Base-by-base conservation (phyloP, 2,888 invertebrate genomes). In the Drosophila meridionalis region DNA sequence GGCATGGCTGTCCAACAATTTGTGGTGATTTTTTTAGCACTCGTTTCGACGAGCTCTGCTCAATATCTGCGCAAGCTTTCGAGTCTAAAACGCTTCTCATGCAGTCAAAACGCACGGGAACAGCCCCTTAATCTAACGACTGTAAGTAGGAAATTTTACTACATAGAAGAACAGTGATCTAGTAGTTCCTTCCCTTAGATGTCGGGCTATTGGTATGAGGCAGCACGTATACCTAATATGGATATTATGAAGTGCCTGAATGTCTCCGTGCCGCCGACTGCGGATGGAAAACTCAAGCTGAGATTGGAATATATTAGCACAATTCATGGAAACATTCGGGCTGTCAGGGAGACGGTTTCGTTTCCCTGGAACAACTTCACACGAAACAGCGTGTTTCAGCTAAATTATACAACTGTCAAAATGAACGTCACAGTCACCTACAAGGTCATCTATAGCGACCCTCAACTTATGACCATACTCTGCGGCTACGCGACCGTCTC, bases 291-390 rank as follows among this genome's bases (percentile, higher is more conserved):
- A 1, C 76, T 78, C 40, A 63, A 55, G 0, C 42, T 86, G 11
- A 8, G 61, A n/a, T 48, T 90, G 53, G 69, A 82, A 26, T 90
- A 83, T 28, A 65, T 82, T 1, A 84, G 76, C 55, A 83, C 76
- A 11, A 57, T 80, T 0, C 73, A 78, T 55, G 56, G 60, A 0
- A 32, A 66, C 1, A 69, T 76, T 69, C 26, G 57, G 11, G 57
- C 32, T 3, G 66, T 66, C 2, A 55, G 70, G 2, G 78, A 90
- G 20, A 57, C 65, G 0, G 30, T 90, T 0, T 20, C 34, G 5
- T 90, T 90, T 58, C 81, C 80, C 3, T 87, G 89, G 89, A 12
- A 76, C 48, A 20, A 52, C 9, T 7, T 40, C 0, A 87, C 84
- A 0, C 43, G 73, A 8, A 62, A 69, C 5, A 87, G 90, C 3